These are phyloP conservation scores for Galagoides demidoff DNA, from an alignment of 2,797 vertebrate genomes.

Conservation along the genomic window DNA sequence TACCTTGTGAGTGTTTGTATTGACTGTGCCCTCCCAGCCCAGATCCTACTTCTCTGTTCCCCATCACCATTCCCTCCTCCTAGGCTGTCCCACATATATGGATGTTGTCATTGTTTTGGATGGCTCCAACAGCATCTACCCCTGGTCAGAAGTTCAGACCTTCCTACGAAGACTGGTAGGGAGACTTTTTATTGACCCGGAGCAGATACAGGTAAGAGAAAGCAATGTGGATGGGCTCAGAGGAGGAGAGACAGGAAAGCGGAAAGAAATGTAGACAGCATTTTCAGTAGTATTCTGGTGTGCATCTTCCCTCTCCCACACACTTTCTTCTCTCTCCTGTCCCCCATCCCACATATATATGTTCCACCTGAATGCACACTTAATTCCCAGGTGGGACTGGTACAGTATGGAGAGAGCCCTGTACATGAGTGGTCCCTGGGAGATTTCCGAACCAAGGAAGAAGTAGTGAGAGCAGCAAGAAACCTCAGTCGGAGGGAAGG, in stretches of 20 bases:
- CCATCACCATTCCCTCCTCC: background rate
- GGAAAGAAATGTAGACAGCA: background rate
- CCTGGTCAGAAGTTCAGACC: slow-evolving; percentile 97
- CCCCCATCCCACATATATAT: background rate
- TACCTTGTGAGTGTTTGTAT: background rate
- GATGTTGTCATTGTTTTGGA: slow-evolving; percentile 97
- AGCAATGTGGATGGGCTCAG: background rate
- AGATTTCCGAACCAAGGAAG: slow-evolving; percentile 91
- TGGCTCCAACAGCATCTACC: slow-evolving; percentile 98
- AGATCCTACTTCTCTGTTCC: background rate
- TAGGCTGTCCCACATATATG: slow-evolving; percentile 97
- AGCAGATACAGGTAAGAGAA: slow-evolving; percentile 95
- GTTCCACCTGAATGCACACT: background rate
- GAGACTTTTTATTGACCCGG: slow-evolving; percentile 96
- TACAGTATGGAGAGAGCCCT: slow-evolving; percentile 95
- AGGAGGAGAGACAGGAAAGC: background rate
- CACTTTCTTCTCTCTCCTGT: background rate
- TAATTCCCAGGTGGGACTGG: slow-evolving; percentile 91
- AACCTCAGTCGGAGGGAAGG: slow-evolving; percentile 97
- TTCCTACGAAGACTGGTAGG: slow-evolving; percentile 97
- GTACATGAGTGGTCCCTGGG: slow-evolving; percentile 95
- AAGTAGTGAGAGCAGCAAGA: slow-evolving; percentile 94
- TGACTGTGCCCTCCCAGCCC: background rate
- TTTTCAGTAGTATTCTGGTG: background rate
- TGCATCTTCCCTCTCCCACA: background rate